Base-by-base conservation (phyloP, 2,888 invertebrate genomes). In the Dromius quadrimaculatus region DNA sequence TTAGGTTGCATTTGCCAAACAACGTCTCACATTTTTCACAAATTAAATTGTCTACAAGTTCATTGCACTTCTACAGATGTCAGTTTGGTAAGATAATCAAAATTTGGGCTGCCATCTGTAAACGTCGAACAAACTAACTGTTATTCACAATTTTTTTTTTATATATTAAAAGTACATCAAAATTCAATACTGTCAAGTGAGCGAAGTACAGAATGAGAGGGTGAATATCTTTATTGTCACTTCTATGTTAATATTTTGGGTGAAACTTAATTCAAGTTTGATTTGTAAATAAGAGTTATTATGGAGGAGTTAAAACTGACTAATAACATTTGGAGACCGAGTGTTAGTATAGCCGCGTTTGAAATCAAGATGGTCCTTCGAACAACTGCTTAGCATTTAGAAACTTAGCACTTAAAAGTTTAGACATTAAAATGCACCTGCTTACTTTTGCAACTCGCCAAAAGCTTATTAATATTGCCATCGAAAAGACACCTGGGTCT, bases 371-470 rank as follows among this genome's bases (percentile, higher is more conserved):
- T 75, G 71, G 74, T 76, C 75, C 75, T 54, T 68, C 41, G 43
- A 41, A 43, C 75, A 77, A 77, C 77, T 77, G 79, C 79, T 79
- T 78, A 79, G 78, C 78, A 78, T 79, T 79, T 78, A 76, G 77
- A 79, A 80, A 80, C 79, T 80, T 80, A 77, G 77, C 79, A 80
- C 79, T 80, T 79, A 79, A 77, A 77, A 77, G 76, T 74, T 70
- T 62, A 19, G 36, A 62, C 62, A 70, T 70, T 70, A 70, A 70
- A 70, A 70, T 70, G 70, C 70, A 70, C 70, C 70, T 70, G 70
- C 62, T 70, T 75, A 76, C 74, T 73, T 76, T 74, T 74, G 74
- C 73, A 72, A 69, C 73, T 76, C 68, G 73, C 71, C 70, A 72
- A 68, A 45, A 59, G 68, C 68, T 68, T 45, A 59, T 68, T 68